Evolutionary conservation across 2,797 vertebrate genomes (phyloP).

Genomic region (Sebastes umbrosus): DNA sequence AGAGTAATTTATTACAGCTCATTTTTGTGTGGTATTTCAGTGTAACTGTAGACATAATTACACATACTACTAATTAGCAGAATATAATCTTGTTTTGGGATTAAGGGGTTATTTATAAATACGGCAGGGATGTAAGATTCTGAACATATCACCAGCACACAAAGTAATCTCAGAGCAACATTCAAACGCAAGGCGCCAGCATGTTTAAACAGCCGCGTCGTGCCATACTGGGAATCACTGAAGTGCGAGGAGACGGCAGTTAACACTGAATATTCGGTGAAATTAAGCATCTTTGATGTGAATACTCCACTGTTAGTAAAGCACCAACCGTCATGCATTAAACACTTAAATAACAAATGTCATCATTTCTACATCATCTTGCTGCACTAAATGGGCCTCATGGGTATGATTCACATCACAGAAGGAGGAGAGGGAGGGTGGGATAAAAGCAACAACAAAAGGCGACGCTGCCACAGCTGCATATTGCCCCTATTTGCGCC

Average conservation of each 20-base stretch:
- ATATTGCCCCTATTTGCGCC: constrained; percentile 22
- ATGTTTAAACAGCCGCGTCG: neutral
- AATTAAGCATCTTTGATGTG: constrained; percentile 26
- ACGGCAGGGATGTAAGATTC: neutral
- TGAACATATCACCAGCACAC: neutral
- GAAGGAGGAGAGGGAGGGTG: constrained; percentile 19
- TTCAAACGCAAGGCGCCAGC: neutral
- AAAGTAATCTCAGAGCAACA: neutral
- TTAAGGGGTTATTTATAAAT: neutral
- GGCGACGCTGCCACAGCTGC: constrained; percentile 25
- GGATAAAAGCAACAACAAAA: constrained; percentile 21
- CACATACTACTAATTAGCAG: neutral
- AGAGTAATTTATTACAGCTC: neutral
- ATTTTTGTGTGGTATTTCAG: neutral
- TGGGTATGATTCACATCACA: constrained; percentile 38
- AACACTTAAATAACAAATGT: constrained; percentile 46
- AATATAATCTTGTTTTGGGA: neutral
- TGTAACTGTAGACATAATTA: neutral
- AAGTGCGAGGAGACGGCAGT: constrained; percentile 8
- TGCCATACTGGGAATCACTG: neutral
- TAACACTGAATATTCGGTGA: constrained; percentile 18
- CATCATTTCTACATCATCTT: constrained; percentile 41
- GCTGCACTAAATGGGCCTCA: constrained; percentile 28
- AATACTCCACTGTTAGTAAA: constrained; percentile 20
- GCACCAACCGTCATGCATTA: constrained; percentile 15